Conservation (phyloP, 2,888 invertebrate genomes). For the Caenorhabditis afra region DNA sequence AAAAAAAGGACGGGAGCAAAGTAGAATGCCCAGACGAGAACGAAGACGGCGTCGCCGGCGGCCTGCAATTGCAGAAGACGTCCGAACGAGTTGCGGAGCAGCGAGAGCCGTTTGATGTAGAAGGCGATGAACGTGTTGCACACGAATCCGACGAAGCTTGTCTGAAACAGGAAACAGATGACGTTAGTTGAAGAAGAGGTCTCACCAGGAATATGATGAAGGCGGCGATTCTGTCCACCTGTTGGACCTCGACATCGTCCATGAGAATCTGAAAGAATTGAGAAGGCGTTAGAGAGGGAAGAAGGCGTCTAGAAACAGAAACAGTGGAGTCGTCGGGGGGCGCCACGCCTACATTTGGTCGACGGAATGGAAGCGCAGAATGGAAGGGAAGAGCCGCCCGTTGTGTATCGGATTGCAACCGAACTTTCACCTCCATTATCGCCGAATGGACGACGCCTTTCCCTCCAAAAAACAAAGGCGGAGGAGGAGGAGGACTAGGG, state of each 20-base stretch:
- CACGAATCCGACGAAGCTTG: conserved; percentile 60
- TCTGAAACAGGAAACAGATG: conserved; percentile 49
- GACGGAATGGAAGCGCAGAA: conserved; percentile 23
- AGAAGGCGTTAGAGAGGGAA: background rate
- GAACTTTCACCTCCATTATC: conserved; percentile 55
- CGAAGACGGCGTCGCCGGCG: conserved; percentile 64
- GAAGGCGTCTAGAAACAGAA: conserved; percentile 11
- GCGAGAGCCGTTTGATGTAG: conserved; percentile 62
- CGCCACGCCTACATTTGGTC: conserved; percentile 44
- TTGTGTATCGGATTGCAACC: conserved; percentile 46
- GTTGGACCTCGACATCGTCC: conserved; percentile 56
- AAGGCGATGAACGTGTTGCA: conserved; percentile 66
- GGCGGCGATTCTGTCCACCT: conserved; percentile 64
- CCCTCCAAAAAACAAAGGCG: background rate
- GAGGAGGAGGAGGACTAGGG: conserved; percentile 10
- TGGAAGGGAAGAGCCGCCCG: conserved; percentile 14
- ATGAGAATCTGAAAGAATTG: conserved; percentile 50
- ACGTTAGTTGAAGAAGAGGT: background rate
- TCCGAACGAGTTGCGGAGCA: conserved; percentile 68
- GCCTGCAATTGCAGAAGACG: conserved; percentile 67
- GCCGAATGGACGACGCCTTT: conserved; percentile 35
- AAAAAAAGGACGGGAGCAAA: conserved; percentile 69
- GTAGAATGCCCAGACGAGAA: conserved; percentile 68
- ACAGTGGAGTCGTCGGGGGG: too few relatives aligned
- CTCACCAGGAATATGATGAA: conserved; percentile 66